Conservation (phyloP, 2,113 vertebrate genomes). For the Riparia riparia region DNA sequence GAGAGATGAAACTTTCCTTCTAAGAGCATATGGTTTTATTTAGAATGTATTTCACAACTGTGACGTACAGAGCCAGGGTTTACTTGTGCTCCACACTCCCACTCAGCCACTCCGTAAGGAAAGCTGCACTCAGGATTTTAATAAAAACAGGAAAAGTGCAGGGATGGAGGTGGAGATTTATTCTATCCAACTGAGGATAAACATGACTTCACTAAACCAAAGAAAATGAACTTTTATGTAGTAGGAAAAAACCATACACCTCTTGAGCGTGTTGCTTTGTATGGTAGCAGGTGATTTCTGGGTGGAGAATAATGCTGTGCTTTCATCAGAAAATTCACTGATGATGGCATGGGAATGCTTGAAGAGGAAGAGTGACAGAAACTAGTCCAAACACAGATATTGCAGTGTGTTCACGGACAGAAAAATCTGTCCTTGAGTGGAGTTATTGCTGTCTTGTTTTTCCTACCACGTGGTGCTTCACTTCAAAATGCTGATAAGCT, state of each 20-base stretch:
- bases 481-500: not conserved
- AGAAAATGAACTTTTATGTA: not conserved
- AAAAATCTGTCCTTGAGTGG: not conserved
- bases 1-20: not conserved
- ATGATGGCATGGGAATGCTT: not conserved
- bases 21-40: slow-evolving; percentile 3
- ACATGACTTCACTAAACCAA: not conserved
- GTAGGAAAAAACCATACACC: not conserved
- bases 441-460: not conserved
- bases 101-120: not conserved
- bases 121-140: not conserved
- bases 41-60: not conserved
- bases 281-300: not conserved
- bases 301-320: not conserved
- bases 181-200: not conserved
- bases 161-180: not conserved
- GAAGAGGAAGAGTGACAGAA: not conserved
- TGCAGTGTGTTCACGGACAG: not conserved
- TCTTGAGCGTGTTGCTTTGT: not conserved
- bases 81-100: not conserved
- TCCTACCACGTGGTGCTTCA: not conserved
- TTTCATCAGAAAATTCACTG: not conserved
- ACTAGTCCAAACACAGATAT: not conserved
- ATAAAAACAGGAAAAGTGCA: not conserved
- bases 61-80: not conserved